Evolutionary conservation across 2,113 vertebrate species (phyloP), one percentile per base, ranked within the genome.

Genomic region (Barbus barbus): DNA sequence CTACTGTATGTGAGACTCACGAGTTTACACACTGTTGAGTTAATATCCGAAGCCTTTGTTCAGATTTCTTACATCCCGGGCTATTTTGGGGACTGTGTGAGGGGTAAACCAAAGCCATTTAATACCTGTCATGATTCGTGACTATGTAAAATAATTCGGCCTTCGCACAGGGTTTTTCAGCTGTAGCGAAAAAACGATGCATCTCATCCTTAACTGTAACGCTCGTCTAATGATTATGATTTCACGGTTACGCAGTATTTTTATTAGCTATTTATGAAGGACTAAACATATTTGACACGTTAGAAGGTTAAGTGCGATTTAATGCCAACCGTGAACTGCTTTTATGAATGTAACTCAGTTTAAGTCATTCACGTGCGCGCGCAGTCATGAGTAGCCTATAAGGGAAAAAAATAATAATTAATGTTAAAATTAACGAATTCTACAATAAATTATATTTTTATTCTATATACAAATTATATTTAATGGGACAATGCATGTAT

Each of bases 1-100:
- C 85, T 78, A 76, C 83, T 88, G 80, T 81, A 38, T 61, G 26
- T 79, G 73, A 85, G 84, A 83, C 82, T 88, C 87, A 84, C 73
- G 78, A 41, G 38, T 41, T 41, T 41, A 41, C 38, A 41, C 38
- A 41, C 87, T 73, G 83, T 82, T 75, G 77, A 86, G 81, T 44
- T 28, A 82, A 53, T 46, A 58, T 67, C 53, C 73, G 53, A 65
- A 84, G 78, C 16, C 60, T 83, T 79, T 65, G 44, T 67, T 63
- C 13, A 28, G 31, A 31, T 63, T 26, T 36, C 26, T 81, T 77
- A 60, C 81, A 72, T 61, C 33, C 58, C 5, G 61, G 11, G 41
- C 71, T 89, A 85, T 89, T 87, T 87, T 81, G 60, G 82, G 71
- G 22, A 41, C 41, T 24, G 58, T n/a, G 44, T 69, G 63, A 74